phyloP scores from a whole-genome alignment of 2,888 invertebrate species.

The Eustalomyia histrio region DNA sequence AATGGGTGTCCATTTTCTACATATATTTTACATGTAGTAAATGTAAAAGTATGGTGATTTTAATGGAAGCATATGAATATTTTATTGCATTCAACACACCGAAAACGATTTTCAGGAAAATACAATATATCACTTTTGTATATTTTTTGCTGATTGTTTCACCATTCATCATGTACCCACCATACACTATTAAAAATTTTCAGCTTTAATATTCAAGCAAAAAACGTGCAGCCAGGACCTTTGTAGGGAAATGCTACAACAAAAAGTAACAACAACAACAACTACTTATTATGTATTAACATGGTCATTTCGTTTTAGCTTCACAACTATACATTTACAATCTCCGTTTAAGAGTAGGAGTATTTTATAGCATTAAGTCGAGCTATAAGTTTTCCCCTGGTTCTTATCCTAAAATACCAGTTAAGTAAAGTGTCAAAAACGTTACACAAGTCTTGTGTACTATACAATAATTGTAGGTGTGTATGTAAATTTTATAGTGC shows the following conservation, averaged over 20 bases:
- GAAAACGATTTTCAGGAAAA: conserved; percentile 64
- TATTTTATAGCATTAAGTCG: conserved; percentile 41
- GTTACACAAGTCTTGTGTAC: conserved; percentile 24
- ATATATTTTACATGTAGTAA: conserved; percentile 9
- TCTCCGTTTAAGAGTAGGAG: not conserved
- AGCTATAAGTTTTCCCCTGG: conserved; percentile 47
- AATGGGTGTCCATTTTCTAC: conserved; percentile 32
- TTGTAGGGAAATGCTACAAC: not conserved
- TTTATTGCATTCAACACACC: conserved; percentile 70
- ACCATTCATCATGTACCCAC: conserved; percentile 45
- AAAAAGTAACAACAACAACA: not conserved
- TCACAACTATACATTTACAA: not conserved
- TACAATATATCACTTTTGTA: conserved; percentile 66
- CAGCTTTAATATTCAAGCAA: conserved; percentile 49
- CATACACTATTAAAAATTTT: conserved; percentile 16
- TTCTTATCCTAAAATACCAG: conserved; percentile 59
- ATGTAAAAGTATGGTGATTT: conserved; percentile 59
- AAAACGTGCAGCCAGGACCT: conserved; percentile 2
- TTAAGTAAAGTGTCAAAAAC: conserved; percentile 48
- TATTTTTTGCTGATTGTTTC: conserved; percentile 58
- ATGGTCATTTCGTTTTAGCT: conserved; percentile 16
- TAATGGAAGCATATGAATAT: conserved; percentile 73
- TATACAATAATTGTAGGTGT: not conserved
- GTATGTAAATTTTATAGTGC: not conserved
- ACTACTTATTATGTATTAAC: not conserved